Conservation (phyloP, 1,140 invertebrate genomes). For the Hestina assimilis region DNA sequence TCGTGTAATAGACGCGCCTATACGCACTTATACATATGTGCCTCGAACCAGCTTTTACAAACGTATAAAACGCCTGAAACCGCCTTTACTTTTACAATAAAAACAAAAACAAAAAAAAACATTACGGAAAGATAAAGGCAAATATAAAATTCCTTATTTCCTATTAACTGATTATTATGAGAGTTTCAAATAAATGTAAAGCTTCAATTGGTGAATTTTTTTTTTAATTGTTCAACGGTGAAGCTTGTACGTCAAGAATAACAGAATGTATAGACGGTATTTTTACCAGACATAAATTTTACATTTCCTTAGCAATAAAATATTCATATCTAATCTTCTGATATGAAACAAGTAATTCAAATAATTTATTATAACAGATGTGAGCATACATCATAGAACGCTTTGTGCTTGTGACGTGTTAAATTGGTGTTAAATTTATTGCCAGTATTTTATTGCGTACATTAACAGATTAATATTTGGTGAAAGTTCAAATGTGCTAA, state of each 20-base stretch:
- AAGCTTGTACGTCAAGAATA: not conserved
- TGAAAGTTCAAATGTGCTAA: constrained; percentile 16
- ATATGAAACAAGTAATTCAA: constrained; percentile 6
- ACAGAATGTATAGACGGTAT: too few species aligned
- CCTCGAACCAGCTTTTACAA: too few species aligned
- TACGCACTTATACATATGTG: too few species aligned
- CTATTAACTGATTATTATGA: too few species aligned
- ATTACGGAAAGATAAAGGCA: too few species aligned
- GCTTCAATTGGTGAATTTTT: too few species aligned
- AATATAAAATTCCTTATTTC: too few species aligned
- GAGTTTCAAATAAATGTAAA: too few species aligned
- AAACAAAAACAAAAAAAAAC: too few species aligned
- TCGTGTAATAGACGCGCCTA: too few species aligned
- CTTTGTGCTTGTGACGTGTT: constrained; percentile 25
- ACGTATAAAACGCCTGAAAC: too few species aligned
- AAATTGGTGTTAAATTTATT: constrained; percentile 25
- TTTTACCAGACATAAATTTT: not conserved
- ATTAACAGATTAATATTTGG: constrained; percentile 23
- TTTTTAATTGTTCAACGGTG: not conserved
- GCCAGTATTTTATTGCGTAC: constrained; percentile 19
- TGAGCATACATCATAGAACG: constrained; percentile 10
- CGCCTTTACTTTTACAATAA: too few species aligned
- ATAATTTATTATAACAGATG: constrained; percentile 13
- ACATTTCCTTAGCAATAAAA: not conserved
- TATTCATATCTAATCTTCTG: not conserved